Base-by-base conservation (phyloP, 1,140 invertebrate genomes). In the Panagrolaimus sp. region DNA sequence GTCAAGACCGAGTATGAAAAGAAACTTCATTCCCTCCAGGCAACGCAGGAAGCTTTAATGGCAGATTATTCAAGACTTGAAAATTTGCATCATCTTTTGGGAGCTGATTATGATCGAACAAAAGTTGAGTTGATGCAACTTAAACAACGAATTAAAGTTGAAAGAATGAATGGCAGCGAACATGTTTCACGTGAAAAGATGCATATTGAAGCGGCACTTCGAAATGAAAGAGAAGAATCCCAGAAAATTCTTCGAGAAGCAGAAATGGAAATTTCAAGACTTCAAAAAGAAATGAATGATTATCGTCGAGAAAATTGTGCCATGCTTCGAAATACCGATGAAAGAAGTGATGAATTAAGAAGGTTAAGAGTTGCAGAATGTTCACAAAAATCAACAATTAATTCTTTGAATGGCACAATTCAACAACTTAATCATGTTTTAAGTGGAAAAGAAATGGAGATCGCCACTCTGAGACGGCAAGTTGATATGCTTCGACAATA, bases 381-480 rank as follows among this genome's bases (percentile, higher is more conserved):
- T 45, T 63, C 76, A 8, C 75, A 76, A 28, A 76, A 76, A 46
- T 71, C 76, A 1, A 77, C 65, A 12, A 73, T 76, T 44, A 68
- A 55, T 38, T 76, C 65, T 47, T 63, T 76, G 63, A 76, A 76
- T 55, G 55, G 65, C 10, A 78, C 76, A 46, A 76, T 76, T 26
- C 76, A 76, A 43, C 75, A 76, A 65, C 69, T 76, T 17, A 78
- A 76, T 48, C 67, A 75, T 26, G 48, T 69, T n/a, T 26, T 81
- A 24, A 68, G 65, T 44, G 71, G 77, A 17, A 81, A 83, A 44
- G 73, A 83, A n/a, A 17, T 74, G 38, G 79, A 80, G 62, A 62
- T 83, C 5, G 68, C 66, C 9, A 83, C 77, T 73, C 28, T 81
- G 26, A 55, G 67, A 32, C 43, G 73, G 14, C 71, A 81, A 63